Conservation (phyloP, 1,140 invertebrate species). For the Tetranychus cinnabarinus region DNA sequence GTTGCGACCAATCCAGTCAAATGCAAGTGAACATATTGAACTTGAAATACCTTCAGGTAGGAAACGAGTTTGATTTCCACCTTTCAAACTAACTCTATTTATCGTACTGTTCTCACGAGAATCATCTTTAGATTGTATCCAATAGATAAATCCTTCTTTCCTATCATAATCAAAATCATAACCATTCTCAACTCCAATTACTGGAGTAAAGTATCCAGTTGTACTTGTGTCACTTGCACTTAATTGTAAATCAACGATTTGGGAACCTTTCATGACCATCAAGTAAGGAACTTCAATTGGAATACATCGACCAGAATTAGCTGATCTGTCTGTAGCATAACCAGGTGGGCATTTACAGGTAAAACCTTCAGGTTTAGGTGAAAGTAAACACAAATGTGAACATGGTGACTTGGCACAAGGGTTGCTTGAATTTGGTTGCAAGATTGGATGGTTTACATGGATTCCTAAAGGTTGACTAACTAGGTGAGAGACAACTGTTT, state of each 20-base stretch:
- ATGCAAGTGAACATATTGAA: conserved; percentile 65
- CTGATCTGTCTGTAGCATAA: conserved; percentile 31
- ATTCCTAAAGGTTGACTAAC: conserved; percentile 83
- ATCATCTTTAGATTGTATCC: conserved; percentile 42
- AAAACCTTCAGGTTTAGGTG: conserved; percentile 37
- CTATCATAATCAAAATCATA: conserved; percentile 75
- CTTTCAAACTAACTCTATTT: conserved; percentile 41
- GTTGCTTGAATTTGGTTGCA: conserved; percentile 55
- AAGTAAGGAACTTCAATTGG: conserved; percentile 69
- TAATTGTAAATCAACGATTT: conserved; percentile 58
- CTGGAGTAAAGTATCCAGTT: conserved; percentile 50
- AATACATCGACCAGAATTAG: conserved; percentile 41
- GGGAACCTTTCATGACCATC: conserved; percentile 66
- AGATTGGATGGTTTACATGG: conserved; percentile 70
- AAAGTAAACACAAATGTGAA: conserved; percentile 72
- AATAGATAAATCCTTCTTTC: conserved; percentile 52
- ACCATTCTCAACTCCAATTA: conserved; percentile 72
- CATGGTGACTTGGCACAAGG: conserved; percentile 57
- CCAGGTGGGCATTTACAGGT: conserved; percentile 78
- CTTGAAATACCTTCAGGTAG: conserved; percentile 55
- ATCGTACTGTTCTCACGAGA: conserved; percentile 16
- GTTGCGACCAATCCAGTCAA: conserved; percentile 89
- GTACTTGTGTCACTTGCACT: conserved; percentile 33
- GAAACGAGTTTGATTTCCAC: conserved; percentile 64
- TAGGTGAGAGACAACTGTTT: conserved; percentile 73